phyloP scores from a whole-genome alignment of 2,888 invertebrate genomes.

The Drosophila nigricruria region DNA sequence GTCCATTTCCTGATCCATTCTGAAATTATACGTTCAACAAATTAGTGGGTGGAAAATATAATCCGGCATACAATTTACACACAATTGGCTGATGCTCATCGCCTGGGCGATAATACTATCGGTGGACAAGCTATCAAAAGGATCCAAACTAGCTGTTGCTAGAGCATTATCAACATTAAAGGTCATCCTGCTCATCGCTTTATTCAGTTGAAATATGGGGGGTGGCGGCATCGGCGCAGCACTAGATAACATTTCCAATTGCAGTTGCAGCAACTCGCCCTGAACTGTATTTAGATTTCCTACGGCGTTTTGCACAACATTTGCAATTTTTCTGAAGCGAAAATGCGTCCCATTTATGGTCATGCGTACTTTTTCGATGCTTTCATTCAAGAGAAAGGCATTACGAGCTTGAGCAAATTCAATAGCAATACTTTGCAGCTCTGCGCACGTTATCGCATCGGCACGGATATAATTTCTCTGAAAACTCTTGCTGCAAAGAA shows the following conservation, averaged over 20 bases:
- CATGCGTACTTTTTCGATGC: constrained; percentile 23
- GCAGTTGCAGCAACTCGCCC: constrained; percentile 35
- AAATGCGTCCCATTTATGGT: constrained; percentile 35
- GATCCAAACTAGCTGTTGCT: not conserved
- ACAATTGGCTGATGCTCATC: constrained; percentile 36
- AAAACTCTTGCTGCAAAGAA: constrained; percentile 29
- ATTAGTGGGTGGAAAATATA: not conserved
- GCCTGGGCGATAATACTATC: constrained; percentile 41
- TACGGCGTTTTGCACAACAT: constrained; percentile 4
- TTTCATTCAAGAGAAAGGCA: not conserved
- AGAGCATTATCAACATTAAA: not conserved
- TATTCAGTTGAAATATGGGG: constrained; percentile 25
- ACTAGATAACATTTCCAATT: constrained; percentile 38
- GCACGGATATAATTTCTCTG: constrained; percentile 22
- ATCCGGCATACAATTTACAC: constrained; percentile 13
- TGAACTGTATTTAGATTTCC: constrained; percentile 23
- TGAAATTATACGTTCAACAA: constrained; percentile 28
- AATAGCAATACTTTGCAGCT: not conserved
- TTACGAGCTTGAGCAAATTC: constrained; percentile 15
- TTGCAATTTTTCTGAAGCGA: constrained; percentile 36
- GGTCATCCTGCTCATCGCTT: constrained; percentile 39
- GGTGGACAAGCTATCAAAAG: constrained; percentile 41
- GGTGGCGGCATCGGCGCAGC: not conserved
- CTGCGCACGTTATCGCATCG: not conserved
- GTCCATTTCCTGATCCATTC: constrained; percentile 49